These are phyloP conservation scores for Palythoa caribaeorum DNA, from an alignment of 92 coral and sea anemone species.

Conservation along the genomic window DNA sequence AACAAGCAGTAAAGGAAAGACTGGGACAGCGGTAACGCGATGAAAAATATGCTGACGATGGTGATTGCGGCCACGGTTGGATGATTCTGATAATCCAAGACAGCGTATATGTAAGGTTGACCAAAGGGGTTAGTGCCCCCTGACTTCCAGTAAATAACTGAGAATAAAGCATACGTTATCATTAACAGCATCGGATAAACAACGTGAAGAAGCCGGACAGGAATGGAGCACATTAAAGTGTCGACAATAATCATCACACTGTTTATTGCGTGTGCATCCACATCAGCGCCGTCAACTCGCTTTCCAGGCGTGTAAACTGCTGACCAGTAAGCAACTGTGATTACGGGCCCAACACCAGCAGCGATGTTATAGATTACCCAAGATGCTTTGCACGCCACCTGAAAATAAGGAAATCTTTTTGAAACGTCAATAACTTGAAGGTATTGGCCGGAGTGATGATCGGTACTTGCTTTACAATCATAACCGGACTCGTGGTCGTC, in stretches of 20 bases:
- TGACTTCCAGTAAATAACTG: constrained; percentile 74
- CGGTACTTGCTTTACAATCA: constrained; percentile 8
- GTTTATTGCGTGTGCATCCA: constrained; percentile 80
- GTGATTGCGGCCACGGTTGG: constrained; percentile 53
- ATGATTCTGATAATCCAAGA: constrained; percentile 69
- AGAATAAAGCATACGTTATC: constrained; percentile 58
- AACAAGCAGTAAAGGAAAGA: constrained; percentile 66
- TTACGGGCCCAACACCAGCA: constrained; percentile 69
- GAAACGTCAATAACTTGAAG: constrained; percentile 49
- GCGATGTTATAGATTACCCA: constrained; percentile 78
- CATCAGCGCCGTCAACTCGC: constrained; percentile 60
- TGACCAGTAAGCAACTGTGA: constrained; percentile 82
- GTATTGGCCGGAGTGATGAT: constrained; percentile 10
- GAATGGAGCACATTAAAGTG: constrained; percentile 65
- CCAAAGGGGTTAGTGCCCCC: constrained; percentile 78
- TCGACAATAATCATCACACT: constrained; percentile 69
- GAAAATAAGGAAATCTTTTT: constrained; percentile 28
- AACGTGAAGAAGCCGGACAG: constrained; percentile 75
- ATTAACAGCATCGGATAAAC: constrained; percentile 65
- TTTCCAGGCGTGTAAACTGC: constrained; percentile 63
- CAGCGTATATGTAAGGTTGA: constrained; percentile 67
- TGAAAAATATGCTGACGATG: constrained; percentile 58
- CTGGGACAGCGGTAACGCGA: constrained; percentile 74
- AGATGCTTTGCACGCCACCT: constrained; percentile 67
- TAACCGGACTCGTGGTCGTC: constrained; percentile 31